phyloP scores from a whole-genome alignment of 2,797 vertebrate species.

The Malurus splendens region DNA sequence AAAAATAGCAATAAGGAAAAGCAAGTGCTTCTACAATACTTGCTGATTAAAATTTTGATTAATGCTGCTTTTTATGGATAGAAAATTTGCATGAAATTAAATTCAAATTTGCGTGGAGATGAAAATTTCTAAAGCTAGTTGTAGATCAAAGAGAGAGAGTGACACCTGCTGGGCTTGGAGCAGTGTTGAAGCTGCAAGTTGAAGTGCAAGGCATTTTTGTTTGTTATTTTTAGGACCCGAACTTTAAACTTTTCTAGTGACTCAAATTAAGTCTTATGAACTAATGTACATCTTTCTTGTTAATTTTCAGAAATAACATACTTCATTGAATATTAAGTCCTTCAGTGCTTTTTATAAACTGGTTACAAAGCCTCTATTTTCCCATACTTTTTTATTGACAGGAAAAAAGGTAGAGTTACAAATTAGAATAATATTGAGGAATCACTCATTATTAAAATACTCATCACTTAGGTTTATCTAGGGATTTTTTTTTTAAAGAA shows the following conservation, averaged over 20 bases:
- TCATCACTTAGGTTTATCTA: not conserved
- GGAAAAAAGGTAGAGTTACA: not conserved
- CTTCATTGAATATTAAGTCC: not conserved
- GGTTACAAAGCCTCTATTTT: not conserved
- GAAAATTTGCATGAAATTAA: not conserved
- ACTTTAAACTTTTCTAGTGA: not conserved
- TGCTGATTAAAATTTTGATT: not conserved
- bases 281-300: not conserved
- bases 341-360: not conserved
- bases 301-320: not conserved
- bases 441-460: not conserved
- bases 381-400: not conserved
- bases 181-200: not conserved
- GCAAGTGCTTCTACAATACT: not conserved
- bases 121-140: not conserved
- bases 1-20: not conserved
- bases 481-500: not conserved
- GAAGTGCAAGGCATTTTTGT: not conserved
- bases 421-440: not conserved
- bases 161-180: constrained; percentile 23
- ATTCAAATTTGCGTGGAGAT: not conserved
- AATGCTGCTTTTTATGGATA: not conserved
- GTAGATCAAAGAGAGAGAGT: not conserved
- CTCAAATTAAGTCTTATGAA: not conserved
- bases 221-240: not conserved